These are phyloP conservation scores for Drosophila lowei DNA, from an alignment of 1,140 invertebrate genomes.

Conservation along the genomic window DNA sequence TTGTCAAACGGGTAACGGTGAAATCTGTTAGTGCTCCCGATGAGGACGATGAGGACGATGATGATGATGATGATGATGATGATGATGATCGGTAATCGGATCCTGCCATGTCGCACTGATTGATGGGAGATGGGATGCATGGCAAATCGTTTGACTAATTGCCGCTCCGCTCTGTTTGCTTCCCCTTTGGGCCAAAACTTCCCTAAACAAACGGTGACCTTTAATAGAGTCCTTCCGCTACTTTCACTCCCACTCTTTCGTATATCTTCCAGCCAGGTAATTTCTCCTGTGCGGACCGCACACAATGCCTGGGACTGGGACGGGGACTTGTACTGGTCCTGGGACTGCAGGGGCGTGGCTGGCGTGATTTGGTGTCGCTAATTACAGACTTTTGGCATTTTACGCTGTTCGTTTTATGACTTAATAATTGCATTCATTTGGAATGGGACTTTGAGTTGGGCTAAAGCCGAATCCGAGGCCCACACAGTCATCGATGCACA, in stretches of 20 bases:
- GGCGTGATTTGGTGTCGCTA: conserved; percentile 79
- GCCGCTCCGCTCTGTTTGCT: conserved; percentile 34
- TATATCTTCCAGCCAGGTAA: conserved; percentile 26
- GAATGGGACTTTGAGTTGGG: conserved; percentile 29
- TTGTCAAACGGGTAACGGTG: conserved; percentile 77
- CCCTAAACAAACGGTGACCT: conserved; percentile 62
- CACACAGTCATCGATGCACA: conserved; percentile 39
- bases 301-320: conserved; percentile 42
- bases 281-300: conserved; percentile 56
- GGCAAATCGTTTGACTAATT: conserved; percentile 74
- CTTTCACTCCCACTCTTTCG: conserved; percentile 14
- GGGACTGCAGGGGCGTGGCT: conserved; percentile 43
- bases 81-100: conserved; percentile 56
- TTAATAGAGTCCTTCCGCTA: conserved; percentile 28
- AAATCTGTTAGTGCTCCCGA: conserved; percentile 56
- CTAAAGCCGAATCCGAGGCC: conserved; percentile 41
- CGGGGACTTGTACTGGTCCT: too few species aligned
- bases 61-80: conserved; percentile 13
- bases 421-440: conserved; percentile 77
- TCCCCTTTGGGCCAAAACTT: conserved; percentile 51
- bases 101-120: conserved; percentile 40
- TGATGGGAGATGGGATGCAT: conserved; percentile 67
- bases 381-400: conserved; percentile 73
- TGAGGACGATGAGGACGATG: too few species aligned
- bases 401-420: conserved; percentile 71